phyloP scores from a whole-genome alignment of 2,888 invertebrate species.

The Cheilosia impressa region DNA sequence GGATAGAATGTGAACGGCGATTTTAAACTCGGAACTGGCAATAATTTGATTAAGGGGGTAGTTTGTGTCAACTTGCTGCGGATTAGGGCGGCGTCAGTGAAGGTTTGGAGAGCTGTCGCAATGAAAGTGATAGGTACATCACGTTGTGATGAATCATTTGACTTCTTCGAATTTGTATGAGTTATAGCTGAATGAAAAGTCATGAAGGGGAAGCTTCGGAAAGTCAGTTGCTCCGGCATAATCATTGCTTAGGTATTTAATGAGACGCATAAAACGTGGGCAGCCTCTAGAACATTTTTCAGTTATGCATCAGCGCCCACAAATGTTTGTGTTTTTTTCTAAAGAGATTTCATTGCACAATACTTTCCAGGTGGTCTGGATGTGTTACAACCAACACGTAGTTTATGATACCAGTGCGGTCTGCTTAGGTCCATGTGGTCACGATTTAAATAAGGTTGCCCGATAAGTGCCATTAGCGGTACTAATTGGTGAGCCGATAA shows the following conservation, averaged over 20 bases:
- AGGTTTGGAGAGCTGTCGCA: background rate
- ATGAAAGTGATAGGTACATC: too few relatives aligned
- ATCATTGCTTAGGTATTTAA: background rate
- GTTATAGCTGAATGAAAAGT: background rate
- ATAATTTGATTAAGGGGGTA: background rate
- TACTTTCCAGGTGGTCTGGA: background rate
- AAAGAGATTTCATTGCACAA: background rate
- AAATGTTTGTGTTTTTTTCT: background rate
- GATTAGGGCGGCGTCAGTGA: background rate
- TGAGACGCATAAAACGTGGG: slow-evolving; percentile 8
- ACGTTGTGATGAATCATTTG: too few relatives aligned
- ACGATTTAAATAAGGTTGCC: background rate
- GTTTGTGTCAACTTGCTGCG: background rate
- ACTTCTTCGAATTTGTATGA: background rate
- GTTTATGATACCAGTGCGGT: background rate
- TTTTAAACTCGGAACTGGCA: background rate
- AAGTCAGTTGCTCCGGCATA: background rate
- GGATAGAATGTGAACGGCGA: background rate
- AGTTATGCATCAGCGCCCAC: background rate
- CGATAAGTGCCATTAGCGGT: background rate
- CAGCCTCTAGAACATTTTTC: background rate
- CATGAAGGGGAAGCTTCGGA: background rate
- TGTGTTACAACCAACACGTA: background rate
- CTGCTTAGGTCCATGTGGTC: background rate
- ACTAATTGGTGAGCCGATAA: too few relatives aligned